Percentiles rank a stretch among this genome's conserved stretches.
These are phyloP conservation scores for Coregonus ussuriensis DNA, from an alignment of 2,797 vertebrate genomes.

Conservation along the genomic window DNA sequence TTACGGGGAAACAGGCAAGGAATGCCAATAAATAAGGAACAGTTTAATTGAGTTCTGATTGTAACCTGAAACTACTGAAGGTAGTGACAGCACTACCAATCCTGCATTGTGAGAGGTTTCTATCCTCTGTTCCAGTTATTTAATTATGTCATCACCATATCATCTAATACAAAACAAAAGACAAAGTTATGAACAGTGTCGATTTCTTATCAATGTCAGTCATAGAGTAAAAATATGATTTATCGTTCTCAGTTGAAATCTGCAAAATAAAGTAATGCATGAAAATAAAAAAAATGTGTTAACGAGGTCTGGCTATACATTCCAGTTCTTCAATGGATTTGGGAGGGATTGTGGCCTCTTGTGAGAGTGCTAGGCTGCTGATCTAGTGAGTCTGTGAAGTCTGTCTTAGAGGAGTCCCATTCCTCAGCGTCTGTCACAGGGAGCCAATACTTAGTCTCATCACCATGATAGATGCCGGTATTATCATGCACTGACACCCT, in stretches of 20 bases:
- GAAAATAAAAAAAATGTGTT: slow-evolving; percentile 17
- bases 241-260: neutral
- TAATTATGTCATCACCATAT: neutral
- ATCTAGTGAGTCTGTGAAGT: slow-evolving; percentile 76
- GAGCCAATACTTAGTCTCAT: slow-evolving; percentile 80
- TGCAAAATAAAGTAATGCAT: neutral
- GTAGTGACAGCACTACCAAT: neutral
- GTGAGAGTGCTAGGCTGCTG: slow-evolving; percentile 69
- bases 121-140: neutral
- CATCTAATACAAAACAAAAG: neutral
- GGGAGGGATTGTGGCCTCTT: slow-evolving; percentile 48
- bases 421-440: slow-evolving; percentile 75
- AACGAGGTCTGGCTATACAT: neutral
- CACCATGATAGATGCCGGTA: slow-evolving; percentile 79
- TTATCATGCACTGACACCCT: slow-evolving; percentile 78
- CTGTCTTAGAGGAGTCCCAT: slow-evolving; percentile 68
- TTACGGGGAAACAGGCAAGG: slow-evolving; percentile 66
- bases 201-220: neutral
- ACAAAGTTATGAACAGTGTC: neutral
- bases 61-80: slow-evolving; percentile 45
- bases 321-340: slow-evolving; percentile 25
- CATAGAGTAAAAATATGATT: neutral
- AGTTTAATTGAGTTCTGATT: slow-evolving; percentile 62
- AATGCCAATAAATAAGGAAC: slow-evolving; percentile 60
- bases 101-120: neutral